Evolutionary conservation across 2,113 vertebrate genomes (phyloP).

Genomic region (Macroglossus sobrinus): DNA sequence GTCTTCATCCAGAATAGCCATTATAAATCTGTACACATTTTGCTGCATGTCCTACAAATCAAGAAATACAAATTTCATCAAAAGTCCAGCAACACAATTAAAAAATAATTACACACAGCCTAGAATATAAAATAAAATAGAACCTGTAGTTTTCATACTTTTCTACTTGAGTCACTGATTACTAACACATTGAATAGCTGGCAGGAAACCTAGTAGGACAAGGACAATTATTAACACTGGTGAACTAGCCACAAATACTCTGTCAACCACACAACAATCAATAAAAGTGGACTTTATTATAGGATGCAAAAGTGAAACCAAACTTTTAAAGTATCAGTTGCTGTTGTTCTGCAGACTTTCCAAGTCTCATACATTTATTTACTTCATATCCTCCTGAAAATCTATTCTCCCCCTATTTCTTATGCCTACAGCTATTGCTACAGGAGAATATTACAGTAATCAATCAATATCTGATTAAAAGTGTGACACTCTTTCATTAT

Average conservation of each 20-base stretch:
- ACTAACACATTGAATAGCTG: not conserved
- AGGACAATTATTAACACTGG: not conserved
- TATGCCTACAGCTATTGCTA: slow-evolving; percentile 58
- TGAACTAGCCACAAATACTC: not conserved
- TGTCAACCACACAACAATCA: not conserved
- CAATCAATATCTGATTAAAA: slow-evolving; percentile 74
- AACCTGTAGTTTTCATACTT: not conserved
- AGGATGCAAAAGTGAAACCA: not conserved
- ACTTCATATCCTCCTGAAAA: not conserved
- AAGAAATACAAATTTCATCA: not conserved
- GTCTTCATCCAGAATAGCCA: not conserved
- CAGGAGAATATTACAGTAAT: slow-evolving; percentile 69
- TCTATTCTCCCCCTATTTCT: not conserved
- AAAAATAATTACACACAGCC: not conserved
- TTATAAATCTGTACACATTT: not conserved
- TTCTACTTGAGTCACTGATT: not conserved
- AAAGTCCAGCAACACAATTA: not conserved
- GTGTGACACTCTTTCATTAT: slow-evolving; percentile 69
- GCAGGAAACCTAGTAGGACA: not conserved
- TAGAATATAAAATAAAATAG: not conserved
- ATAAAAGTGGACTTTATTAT: not conserved
- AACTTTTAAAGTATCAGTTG: not conserved
- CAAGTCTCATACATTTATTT: not conserved
- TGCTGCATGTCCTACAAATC: not conserved
- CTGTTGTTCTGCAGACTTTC: not conserved